phyloP scores from a whole-genome alignment of 2,797 vertebrate genomes.

The Tenualosa ilisha region DNA sequence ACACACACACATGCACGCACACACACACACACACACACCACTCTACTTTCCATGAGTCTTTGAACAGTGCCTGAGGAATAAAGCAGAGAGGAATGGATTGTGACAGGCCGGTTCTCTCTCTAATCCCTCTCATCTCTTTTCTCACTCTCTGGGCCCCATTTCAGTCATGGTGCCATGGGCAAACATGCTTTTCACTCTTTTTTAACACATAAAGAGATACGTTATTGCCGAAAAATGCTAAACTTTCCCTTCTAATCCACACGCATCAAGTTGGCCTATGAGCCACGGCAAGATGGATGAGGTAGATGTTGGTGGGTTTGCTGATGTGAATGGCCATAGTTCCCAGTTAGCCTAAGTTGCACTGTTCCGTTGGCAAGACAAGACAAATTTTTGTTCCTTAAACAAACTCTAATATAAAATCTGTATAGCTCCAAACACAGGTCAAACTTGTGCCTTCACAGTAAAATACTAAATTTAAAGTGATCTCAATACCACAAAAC shows the following conservation, averaged over 20 bases:
- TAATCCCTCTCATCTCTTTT: conserved; percentile 52
- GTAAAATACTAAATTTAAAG: neutral
- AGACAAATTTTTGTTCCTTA: neutral
- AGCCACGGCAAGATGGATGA: neutral
- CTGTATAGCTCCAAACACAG: too few species aligned
- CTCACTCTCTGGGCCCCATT: conserved; percentile 46
- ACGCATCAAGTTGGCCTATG: conserved; percentile 19
- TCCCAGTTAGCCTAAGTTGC: neutral
- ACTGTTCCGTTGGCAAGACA: neutral
- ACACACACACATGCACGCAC: neutral
- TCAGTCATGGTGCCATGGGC: conserved; percentile 48
- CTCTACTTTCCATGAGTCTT: conserved; percentile 56
- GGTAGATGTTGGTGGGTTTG: neutral
- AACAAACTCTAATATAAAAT: neutral
- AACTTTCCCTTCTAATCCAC: conserved; percentile 38
- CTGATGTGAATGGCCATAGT: too few species aligned
- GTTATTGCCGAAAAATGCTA: conserved; percentile 45
- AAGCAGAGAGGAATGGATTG: conserved; percentile 56
- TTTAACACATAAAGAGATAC: conserved; percentile 47
- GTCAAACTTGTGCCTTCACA: neutral
- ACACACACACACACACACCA: conserved; percentile 43
- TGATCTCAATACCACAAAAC: neutral
- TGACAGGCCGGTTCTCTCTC: conserved; percentile 57
- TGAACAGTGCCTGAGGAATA: conserved; percentile 59
- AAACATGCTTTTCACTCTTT: conserved; percentile 45